Conservation (phyloP, 2,888 invertebrate genomes). For the Galerucella pusilla region DNA sequence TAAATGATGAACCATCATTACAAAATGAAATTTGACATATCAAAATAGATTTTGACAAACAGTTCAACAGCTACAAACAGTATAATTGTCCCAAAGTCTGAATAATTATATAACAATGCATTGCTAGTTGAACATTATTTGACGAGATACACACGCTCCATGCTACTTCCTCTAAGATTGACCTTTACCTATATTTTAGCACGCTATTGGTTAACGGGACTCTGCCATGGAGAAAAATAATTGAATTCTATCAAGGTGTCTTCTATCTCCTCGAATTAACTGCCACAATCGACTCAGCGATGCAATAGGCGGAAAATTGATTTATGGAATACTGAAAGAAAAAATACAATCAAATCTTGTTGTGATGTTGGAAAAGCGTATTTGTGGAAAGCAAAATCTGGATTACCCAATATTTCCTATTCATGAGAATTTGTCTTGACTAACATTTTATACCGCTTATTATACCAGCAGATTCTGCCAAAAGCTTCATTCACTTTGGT, state of each 20-base stretch:
- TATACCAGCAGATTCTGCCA: too few species aligned
- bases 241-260: neutral
- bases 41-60: too few species aligned
- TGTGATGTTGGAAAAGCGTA: neutral
- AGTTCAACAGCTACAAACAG: too few species aligned
- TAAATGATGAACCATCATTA: too few species aligned
- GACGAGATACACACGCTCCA: too few species aligned
- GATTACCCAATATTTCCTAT: neutral
- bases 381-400: neutral
- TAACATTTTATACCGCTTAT: too few species aligned
- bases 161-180: neutral
- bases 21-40: too few species aligned
- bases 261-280: neutral
- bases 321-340: neutral
- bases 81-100: too few species aligned
- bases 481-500: too few species aligned
- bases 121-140: too few species aligned
- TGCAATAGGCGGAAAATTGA: constrained; percentile 2
- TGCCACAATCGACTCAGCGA: neutral
- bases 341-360: neutral
- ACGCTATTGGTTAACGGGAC: neutral
- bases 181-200: neutral
- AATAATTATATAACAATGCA: too few species aligned
- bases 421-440: neutral
- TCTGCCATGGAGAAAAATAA: neutral